These are phyloP conservation scores for Castor canadensis DNA, from an alignment of 2,113 vertebrate species.

Conservation along the genomic window DNA sequence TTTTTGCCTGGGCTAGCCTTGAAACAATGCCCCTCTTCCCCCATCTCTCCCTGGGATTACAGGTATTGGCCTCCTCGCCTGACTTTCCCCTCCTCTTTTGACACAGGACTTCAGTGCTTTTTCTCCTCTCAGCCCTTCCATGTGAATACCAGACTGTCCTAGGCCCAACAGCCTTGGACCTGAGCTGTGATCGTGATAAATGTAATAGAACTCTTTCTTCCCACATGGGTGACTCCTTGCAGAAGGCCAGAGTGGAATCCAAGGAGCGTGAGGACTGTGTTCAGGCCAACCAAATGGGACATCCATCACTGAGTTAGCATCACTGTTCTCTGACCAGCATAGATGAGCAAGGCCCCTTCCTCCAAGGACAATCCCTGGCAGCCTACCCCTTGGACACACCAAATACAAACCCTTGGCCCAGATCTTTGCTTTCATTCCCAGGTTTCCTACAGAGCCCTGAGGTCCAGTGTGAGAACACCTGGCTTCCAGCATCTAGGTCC, in stretches of 20 bases:
- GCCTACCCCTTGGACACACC: neutral
- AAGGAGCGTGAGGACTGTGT: neutral
- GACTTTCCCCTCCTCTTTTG: neutral
- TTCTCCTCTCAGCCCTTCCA: neutral
- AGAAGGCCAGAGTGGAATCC: neutral
- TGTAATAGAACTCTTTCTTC: neutral
- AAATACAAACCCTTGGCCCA: accelerated
- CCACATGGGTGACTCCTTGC: neutral
- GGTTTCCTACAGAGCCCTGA: neutral
- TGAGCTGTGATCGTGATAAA: neutral
- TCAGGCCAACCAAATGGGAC: neutral
- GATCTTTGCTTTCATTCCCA: neutral
- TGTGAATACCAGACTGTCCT: accelerated
- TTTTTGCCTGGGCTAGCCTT: too few relatives aligned
- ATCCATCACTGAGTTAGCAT: neutral
- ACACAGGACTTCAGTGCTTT: neutral
- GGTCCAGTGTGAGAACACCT: neutral
- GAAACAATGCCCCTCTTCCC: too few relatives aligned
- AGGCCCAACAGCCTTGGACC: neutral
- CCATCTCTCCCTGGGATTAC: too few relatives aligned
- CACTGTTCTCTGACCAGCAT: neutral
- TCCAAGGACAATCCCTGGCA: neutral
- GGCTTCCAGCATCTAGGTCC: neutral
- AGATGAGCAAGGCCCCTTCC: too few relatives aligned
- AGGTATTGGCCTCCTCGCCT: too few relatives aligned